phyloP scores from a whole-genome alignment of 2,113 vertebrate genomes.

The Nicator chloris region DNA sequence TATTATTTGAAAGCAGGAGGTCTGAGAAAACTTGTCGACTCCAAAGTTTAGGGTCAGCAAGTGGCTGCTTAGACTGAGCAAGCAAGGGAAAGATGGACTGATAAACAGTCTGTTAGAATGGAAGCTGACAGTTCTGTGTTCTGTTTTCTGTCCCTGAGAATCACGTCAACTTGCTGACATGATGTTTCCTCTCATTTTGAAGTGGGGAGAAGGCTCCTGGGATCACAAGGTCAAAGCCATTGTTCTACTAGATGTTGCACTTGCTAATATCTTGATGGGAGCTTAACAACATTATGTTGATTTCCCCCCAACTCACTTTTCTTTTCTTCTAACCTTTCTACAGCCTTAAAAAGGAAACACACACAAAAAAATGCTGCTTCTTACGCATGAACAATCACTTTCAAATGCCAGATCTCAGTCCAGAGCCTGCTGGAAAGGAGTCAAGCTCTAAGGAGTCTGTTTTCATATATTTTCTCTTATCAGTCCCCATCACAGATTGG shows the following conservation, averaged over 20 bases:
- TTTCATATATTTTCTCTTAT: slow-evolving; percentile 60
- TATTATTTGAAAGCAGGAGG: neutral
- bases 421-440: slow-evolving; percentile 51
- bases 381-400: slow-evolving; percentile 43
- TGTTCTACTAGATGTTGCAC: slow-evolving; percentile 11
- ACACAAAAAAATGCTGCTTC: neutral
- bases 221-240: slow-evolving; percentile 18
- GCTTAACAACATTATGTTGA: neutral
- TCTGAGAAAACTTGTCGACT: neutral
- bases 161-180: neutral
- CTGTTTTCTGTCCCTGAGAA: slow-evolving; percentile 19
- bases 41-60: neutral
- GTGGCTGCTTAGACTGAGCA: neutral
- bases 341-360: slow-evolving; percentile 26
- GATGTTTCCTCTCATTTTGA: slow-evolving; percentile 24
- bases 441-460: slow-evolving; percentile 57
- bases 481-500: slow-evolving; percentile 46
- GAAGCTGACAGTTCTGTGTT: neutral
- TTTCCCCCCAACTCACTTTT: neutral
- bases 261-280: neutral
- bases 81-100: neutral
- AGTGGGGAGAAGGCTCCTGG: neutral
- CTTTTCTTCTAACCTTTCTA: neutral
- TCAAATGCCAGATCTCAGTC: slow-evolving; percentile 45
- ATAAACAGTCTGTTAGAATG: neutral